Conservation (phyloP, 2,797 vertebrate genomes). For the Euthynnus affinis region DNA sequence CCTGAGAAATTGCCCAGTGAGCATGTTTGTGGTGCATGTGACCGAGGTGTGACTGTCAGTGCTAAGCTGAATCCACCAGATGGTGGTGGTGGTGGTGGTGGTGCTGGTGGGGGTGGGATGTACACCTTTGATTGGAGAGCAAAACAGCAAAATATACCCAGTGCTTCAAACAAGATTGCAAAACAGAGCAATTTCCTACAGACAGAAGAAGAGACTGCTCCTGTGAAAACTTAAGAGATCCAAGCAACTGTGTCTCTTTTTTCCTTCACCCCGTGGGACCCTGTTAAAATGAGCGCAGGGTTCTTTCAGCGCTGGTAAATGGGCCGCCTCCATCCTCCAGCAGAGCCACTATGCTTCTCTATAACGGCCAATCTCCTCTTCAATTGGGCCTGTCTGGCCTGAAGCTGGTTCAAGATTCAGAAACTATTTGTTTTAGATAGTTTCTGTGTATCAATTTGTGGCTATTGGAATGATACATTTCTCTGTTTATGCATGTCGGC, state of each 20-base stretch:
- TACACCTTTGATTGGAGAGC: slow-evolving; percentile 49
- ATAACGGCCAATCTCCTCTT: slow-evolving; percentile 79
- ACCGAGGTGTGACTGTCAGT: slow-evolving; percentile 66
- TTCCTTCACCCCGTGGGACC: slow-evolving; percentile 64
- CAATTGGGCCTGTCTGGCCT: slow-evolving; percentile 77
- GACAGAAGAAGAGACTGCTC: slow-evolving; percentile 22
- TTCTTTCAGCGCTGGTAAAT: slow-evolving; percentile 74
- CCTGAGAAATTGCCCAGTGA: slow-evolving; percentile 59
- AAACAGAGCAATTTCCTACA: slow-evolving; percentile 58
- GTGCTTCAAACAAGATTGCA: slow-evolving; percentile 46
- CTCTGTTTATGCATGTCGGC: slow-evolving; percentile 13
- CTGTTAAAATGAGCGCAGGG: slow-evolving; percentile 58
- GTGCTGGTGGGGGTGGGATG: background rate
- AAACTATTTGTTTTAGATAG: slow-evolving; percentile 53
- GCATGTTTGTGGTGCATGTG: slow-evolving; percentile 59
- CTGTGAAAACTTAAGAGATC: slow-evolving; percentile 54
- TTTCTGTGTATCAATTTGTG: slow-evolving; percentile 25
- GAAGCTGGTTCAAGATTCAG: slow-evolving; percentile 71
- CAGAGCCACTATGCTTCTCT: slow-evolving; percentile 58
- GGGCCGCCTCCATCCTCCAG: slow-evolving; percentile 67
- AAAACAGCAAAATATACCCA: slow-evolving; percentile 48
- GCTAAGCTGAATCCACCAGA: slow-evolving; percentile 49
- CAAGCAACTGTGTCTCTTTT: slow-evolving; percentile 49
- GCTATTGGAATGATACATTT: slow-evolving; percentile 26
- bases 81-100: slow-evolving; percentile 18